phyloP scores from a whole-genome alignment of 2,113 vertebrate genomes.

The Bos taurus region DNA sequence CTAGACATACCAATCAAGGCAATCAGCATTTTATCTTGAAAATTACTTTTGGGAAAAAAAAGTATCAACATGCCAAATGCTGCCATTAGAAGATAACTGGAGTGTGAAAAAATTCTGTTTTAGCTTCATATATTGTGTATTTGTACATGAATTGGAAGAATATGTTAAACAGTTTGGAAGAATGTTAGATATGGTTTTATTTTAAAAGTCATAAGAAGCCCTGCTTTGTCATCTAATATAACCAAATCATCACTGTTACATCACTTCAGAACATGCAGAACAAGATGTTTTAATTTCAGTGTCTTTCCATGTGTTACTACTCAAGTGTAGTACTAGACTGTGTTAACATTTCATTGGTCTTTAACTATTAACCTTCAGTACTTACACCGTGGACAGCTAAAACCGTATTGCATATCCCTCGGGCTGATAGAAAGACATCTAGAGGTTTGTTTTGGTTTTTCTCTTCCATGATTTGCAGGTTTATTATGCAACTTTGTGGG shows the following conservation, averaged over 20 bases:
- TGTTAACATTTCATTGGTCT: slow-evolving; percentile 84
- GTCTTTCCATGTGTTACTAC: slow-evolving; percentile 84
- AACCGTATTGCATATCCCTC: slow-evolving; percentile 8
- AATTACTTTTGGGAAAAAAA: slow-evolving; percentile 61
- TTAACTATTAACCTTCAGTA: slow-evolving; percentile 82
- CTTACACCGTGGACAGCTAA: slow-evolving; percentile 76
- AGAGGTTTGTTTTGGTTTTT: slow-evolving; percentile 36
- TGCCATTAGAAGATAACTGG: slow-evolving; percentile 74
- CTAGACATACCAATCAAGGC: slow-evolving; percentile 67
- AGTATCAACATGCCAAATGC: slow-evolving; percentile 60
- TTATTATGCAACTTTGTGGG: neutral
- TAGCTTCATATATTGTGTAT: slow-evolving; percentile 32
- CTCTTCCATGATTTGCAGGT: slow-evolving; percentile 28
- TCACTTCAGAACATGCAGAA: slow-evolving; percentile 71
- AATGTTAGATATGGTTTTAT: slow-evolving; percentile 56
- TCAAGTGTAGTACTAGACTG: slow-evolving; percentile 77
- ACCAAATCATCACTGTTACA: slow-evolving; percentile 72
- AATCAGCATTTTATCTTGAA: slow-evolving; percentile 66
- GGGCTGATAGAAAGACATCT: neutral
- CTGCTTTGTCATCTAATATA: slow-evolving; percentile 75
- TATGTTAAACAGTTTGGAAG: slow-evolving; percentile 58
- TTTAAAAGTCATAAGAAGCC: slow-evolving; percentile 56
- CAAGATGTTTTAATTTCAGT: slow-evolving; percentile 81
- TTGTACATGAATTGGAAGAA: slow-evolving; percentile 53
- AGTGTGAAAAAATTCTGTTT: slow-evolving; percentile 71